A percentile compares a stretch with the other conserved stretches of the same genome.
These are phyloP conservation scores for Cladorhizidae sp. DNA, from an alignment of 37 sponge, comb jelly and placozoan genomes.

Conservation along the genomic window DNA sequence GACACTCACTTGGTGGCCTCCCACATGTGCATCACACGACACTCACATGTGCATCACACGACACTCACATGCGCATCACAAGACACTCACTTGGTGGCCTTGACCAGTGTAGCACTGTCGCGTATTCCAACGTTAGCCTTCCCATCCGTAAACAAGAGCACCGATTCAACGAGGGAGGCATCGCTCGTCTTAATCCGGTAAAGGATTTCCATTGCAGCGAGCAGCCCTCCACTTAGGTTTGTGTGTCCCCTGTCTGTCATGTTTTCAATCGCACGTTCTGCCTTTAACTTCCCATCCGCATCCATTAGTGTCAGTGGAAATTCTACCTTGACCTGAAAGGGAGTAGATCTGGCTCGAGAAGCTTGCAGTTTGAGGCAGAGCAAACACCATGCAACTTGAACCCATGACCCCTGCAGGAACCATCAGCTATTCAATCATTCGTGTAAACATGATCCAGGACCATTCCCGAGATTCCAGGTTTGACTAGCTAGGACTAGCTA, in stretches of 20 bases:
- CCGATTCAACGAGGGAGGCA: conserved; percentile 81
- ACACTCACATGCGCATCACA: conserved; percentile 46
- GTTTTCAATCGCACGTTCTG: conserved; percentile 73
- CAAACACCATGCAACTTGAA: neutral
- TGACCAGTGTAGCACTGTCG: conserved; percentile 50
- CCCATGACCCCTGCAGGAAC: neutral
- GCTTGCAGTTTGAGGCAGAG: neutral
- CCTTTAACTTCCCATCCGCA: conserved; percentile 76
- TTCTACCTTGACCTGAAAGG: conserved; percentile 34
- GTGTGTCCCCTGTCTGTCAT: conserved; percentile 91
- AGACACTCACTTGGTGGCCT: conserved; percentile 78
- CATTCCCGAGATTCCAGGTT: no score
- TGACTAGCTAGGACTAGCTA: no score
- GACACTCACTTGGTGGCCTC: no score
- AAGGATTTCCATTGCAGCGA: conserved; percentile 82
- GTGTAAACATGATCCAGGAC: no score
- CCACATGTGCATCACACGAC: no score
- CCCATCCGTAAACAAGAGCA: conserved; percentile 93
- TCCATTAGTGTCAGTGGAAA: conserved; percentile 82
- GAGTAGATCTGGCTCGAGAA: neutral
- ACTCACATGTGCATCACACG: no score
- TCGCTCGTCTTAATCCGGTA: conserved; percentile 55
- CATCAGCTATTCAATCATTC: no score
- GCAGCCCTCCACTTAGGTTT: conserved; percentile 93
- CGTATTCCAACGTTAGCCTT: conserved; percentile 91